Percentiles rank a stretch among this genome's conserved stretches.
phyloP scores from a whole-genome alignment of 2,888 invertebrate genomes.

The Tetanocera ferruginea region DNA sequence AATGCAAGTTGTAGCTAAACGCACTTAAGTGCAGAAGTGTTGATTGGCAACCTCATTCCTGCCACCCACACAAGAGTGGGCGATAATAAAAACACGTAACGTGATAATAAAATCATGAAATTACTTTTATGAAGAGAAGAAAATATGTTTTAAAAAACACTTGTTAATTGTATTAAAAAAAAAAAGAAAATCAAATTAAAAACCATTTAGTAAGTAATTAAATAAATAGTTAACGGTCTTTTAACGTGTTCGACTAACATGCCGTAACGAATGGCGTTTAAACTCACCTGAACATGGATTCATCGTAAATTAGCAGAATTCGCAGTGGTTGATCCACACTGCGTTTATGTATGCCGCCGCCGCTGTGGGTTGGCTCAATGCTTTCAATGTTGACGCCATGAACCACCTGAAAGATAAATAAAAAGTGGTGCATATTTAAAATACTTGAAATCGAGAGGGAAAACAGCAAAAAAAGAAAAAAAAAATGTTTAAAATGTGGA shows the following conservation, averaged over 20 bases:
- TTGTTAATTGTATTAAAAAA: neutral
- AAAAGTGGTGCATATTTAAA: slow-evolving; percentile 25
- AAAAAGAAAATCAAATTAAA: neutral
- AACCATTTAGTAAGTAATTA: neutral
- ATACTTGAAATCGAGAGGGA: neutral
- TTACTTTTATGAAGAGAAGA: too few species aligned
- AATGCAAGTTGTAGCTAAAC: too few species aligned
- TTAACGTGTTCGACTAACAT: neutral
- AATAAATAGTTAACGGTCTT: neutral
- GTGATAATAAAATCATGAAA: too few species aligned
- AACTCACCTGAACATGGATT: slow-evolving; percentile 87
- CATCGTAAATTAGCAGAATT: slow-evolving; percentile 88
- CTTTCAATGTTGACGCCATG: slow-evolving; percentile 87
- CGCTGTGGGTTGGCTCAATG: slow-evolving; percentile 71
- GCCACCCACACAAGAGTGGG: too few species aligned
- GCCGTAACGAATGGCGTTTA: neutral
- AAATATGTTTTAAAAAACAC: too few species aligned
- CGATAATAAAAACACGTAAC: too few species aligned
- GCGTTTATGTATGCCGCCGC: slow-evolving; percentile 81
- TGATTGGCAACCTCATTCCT: too few species aligned
- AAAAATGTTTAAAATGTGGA: slow-evolving; percentile 23
- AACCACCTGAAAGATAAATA: slow-evolving; percentile 76
- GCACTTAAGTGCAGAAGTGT: too few species aligned
- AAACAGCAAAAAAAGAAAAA: slow-evolving; percentile 22
- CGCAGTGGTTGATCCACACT: slow-evolving; percentile 85